Evolutionary conservation across 2,888 invertebrate genomes (phyloP), one percentile per base, ranked within the genome.

Genomic region (Oligia fasciuncula): DNA sequence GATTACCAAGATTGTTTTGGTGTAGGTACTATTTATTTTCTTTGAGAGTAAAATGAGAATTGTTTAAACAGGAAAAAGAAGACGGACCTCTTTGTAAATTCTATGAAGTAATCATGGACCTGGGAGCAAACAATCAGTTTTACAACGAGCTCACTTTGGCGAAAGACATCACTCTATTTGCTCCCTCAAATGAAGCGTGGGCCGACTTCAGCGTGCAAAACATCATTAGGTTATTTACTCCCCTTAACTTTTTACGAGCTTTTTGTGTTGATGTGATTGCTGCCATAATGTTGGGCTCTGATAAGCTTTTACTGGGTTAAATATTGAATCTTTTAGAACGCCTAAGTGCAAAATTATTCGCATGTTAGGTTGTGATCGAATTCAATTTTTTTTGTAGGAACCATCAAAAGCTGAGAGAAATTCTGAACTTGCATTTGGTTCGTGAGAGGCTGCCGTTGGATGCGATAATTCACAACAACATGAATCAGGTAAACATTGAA

Each of bases 101-200:
- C 95, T 98, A 98, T 94, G 98, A 98, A 93, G 98, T 98, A 76
- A 98, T 99, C 84, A 97, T 98, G 95, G 98, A 98, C 91, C 97
- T 97, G 79, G 98, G 98, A 11, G 97, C 98, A 78, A 98, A 98
- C 86, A 97, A 96, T 86, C 96, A 94, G 91, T 98, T 98, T 91
- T 97, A 98, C 93, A 97, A 97, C 83, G 98, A 97, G 85, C 97
- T 99, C 57, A 98, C 97, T 78, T 95, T 97, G 80, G 97, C 98
- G 84, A 97, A 97, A 79, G 98, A 98, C 88, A 97, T 99, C 46
- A 99, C 99, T 5, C 97, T 99, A 79, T 98, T 99, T 93, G 99
- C 99, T 3, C 99, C 99, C 0, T 98, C 98, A 91, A 99, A 99
- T 93, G 98, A 98, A 83, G 99, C 99, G 23, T 98, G 99, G 98